Conservation (phyloP, 1,140 invertebrate genomes). For the Drosophila bipectinata region DNA sequence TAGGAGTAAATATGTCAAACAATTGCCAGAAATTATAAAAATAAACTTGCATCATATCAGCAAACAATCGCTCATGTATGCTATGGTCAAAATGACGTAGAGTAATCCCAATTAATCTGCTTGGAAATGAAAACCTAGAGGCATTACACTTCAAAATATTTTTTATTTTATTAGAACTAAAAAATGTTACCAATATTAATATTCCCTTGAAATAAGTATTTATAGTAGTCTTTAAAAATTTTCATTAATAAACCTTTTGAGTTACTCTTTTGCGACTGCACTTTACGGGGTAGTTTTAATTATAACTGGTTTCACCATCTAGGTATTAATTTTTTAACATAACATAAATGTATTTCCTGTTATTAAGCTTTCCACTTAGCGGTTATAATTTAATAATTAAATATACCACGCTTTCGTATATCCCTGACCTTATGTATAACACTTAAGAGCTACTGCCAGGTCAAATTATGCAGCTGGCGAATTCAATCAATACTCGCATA, state of each 20-base stretch:
- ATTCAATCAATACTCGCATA: conserved; percentile 29
- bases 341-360: conserved; percentile 35
- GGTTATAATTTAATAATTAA: conserved; percentile 17
- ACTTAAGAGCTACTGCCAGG: conserved; percentile 15
- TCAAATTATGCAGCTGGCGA: conserved; percentile 18
- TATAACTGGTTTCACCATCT: conserved; percentile 34
- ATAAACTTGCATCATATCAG: no score
- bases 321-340: conserved; percentile 5
- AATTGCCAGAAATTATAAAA: no score
- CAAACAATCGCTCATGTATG: no score
- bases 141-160: no score
- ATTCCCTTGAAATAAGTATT: no score
- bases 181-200: no score
- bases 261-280: neutral
- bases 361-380: conserved; percentile 15
- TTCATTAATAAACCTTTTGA: neutral
- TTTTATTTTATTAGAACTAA: no score
- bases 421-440: conserved; percentile 22
- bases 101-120: no score
- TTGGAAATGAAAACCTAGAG: no score
- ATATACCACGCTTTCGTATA: neutral
- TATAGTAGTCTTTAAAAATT: neutral
- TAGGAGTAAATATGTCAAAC: no score
- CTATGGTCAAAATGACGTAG: no score
- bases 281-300: conserved; percentile 8